These are phyloP conservation scores for Pteropus rufus DNA, from an alignment of 2,797 vertebrate genomes.

Conservation along the genomic window DNA sequence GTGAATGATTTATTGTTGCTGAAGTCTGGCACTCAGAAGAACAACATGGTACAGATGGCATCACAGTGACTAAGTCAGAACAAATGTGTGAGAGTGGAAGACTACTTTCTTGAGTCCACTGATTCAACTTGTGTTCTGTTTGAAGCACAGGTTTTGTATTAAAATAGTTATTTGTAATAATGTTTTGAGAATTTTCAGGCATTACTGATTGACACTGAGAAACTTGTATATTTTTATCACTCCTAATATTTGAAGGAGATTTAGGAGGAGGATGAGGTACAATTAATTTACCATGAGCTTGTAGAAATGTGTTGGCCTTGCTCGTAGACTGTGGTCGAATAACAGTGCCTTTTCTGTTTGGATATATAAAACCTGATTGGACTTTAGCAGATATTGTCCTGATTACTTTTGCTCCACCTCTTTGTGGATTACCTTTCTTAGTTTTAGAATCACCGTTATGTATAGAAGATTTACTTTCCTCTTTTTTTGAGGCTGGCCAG, in stretches of 20 bases:
- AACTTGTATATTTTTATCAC: conserved; percentile 38
- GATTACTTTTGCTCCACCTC: conserved; percentile 76
- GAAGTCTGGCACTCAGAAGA: conserved; percentile 71
- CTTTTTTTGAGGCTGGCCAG: conserved; percentile 86
- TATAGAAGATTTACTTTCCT: conserved; percentile 77
- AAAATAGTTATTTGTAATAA: conserved; percentile 31
- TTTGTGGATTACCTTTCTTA: conserved; percentile 70
- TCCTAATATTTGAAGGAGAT: conserved; percentile 70
- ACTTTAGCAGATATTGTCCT: conserved; percentile 77
- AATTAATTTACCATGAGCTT: conserved; percentile 84
- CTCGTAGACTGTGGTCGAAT: conserved; percentile 83
- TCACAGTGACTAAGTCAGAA: conserved; percentile 72
- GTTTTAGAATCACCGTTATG: conserved; percentile 77
- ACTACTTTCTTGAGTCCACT: conserved; percentile 63
- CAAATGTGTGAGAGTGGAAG: conserved; percentile 59
- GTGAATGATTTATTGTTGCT: conserved; percentile 70
- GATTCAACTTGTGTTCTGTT: conserved; percentile 69
- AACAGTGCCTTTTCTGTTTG: conserved; percentile 83
- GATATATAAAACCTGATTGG: conserved; percentile 66
- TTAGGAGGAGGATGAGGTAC: conserved; percentile 86
- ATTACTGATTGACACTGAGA: conserved; percentile 58
- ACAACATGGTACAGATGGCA: conserved; percentile 70
- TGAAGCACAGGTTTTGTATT: conserved; percentile 64
- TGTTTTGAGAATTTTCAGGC: conserved; percentile 69
- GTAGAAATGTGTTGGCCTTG: conserved; percentile 82